Evolutionary conservation across 2,888 invertebrate genomes (phyloP), one percentile per base, ranked within the genome.

Genomic region (Glyphotaelius pellucidus): DNA sequence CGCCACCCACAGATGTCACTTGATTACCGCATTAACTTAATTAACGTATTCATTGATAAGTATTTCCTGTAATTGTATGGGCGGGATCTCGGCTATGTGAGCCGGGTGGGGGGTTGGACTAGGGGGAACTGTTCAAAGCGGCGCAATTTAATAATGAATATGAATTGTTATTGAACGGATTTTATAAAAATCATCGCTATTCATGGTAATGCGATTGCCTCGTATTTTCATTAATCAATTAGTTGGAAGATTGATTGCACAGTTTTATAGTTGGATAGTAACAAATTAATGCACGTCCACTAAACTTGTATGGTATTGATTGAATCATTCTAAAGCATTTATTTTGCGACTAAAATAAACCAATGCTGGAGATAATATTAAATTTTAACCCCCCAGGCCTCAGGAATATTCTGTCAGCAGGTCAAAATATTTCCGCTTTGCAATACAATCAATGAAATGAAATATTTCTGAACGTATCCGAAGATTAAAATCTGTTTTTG

Each of bases 21-120:
- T 90, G 84, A 90, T 90, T 84, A 90, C 32, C 84, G 80, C 84
- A 90, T 90, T 90, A 85, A 90, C 85, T 90, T 90, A 90, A 90
- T 90, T 79, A 90, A 67, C 84, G 90, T 79, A 85, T 85, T 90
- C 52, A 90, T 90, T 86, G 35, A 86, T 42, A 86, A 86, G 86
- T 86, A 86, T n/a, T 30, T 42, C 42, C 86, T 86, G 86, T 86
- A 86, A 86, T n/a, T n/a, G 83, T 32, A 35, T 32, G 83, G 83
- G 35, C 83, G 83, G 83, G 83, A 35, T 35, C 83, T 83, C 35
- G 19, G 83, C 9, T 83, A 83, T 35, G 83, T 35, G 35, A 83
- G 15, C 83, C 25, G 35, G 25, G 35, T 83, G 35, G 25, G 83
- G 15, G 83, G 83, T 7, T 19, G 19, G 25, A 25, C 25, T 67